Conservation (phyloP, 1,140 invertebrate species). For the Hycleus phaleratus region DNA sequence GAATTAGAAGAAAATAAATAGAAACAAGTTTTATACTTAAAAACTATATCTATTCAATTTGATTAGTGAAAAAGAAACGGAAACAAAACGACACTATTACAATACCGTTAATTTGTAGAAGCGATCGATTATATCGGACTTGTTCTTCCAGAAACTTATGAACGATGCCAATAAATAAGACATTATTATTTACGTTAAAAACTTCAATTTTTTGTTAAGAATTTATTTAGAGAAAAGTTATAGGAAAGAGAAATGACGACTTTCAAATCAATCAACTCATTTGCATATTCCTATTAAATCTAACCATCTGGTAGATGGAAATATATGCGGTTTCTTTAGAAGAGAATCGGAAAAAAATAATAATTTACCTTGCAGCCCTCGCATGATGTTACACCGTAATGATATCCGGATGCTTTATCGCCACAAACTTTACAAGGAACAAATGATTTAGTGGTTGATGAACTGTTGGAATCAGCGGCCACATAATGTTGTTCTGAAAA, state of each 20-base stretch:
- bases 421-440: slow-evolving; percentile 97
- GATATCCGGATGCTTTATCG: slow-evolving; percentile 97
- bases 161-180: too few species aligned
- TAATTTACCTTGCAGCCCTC: slow-evolving; percentile 94
- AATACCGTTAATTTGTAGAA: slow-evolving; percentile 10
- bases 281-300: too few species aligned
- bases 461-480: slow-evolving; percentile 65
- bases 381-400: slow-evolving; percentile 98
- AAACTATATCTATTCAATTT: neutral
- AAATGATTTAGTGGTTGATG: slow-evolving; percentile 72
- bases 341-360: too few species aligned
- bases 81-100: too few species aligned
- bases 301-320: too few species aligned
- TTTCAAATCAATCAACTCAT: too few species aligned
- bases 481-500: slow-evolving; percentile 71
- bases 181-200: too few species aligned
- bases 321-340: too few species aligned
- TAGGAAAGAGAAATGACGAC: too few species aligned
- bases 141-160: neutral
- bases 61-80: slow-evolving; percentile 5
- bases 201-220: too few species aligned
- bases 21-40: slow-evolving; percentile 7
- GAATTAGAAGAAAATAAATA: neutral
- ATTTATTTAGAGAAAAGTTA: too few species aligned
- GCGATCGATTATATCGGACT: neutral